Conservation (phyloP, 2,888 invertebrate species). For the Cylloceria caligata region DNA sequence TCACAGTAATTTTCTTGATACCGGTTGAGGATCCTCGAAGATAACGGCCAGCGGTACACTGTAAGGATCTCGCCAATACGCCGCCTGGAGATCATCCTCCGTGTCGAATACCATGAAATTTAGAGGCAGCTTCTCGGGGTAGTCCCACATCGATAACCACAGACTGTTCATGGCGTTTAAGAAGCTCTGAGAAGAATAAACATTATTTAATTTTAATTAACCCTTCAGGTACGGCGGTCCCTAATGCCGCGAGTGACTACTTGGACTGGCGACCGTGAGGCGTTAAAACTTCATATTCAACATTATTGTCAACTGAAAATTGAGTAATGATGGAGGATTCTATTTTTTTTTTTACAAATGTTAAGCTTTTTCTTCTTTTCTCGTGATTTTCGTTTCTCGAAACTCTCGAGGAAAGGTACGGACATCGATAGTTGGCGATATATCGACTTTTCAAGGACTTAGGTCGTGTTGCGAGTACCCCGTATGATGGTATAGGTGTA, state of each 20-base stretch:
- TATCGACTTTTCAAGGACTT: constrained; percentile 53
- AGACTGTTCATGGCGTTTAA: constrained; percentile 88
- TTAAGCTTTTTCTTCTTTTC: too few relatives aligned
- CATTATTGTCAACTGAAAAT: too few relatives aligned
- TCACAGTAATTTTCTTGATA: constrained; percentile 85
- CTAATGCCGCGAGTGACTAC: too few relatives aligned
- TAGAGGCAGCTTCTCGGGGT: constrained; percentile 86
- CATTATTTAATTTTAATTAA: too few relatives aligned
- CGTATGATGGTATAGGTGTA: neutral
- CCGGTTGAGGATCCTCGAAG: constrained; percentile 86
- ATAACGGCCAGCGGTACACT: constrained; percentile 90
- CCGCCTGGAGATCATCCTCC: constrained; percentile 89
- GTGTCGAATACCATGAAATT: constrained; percentile 86
- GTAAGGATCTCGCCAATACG: constrained; percentile 88
- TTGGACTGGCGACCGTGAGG: too few relatives aligned
- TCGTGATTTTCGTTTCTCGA: constrained; percentile 1
- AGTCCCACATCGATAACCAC: constrained; percentile 86
- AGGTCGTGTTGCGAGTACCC: neutral
- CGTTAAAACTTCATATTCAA: too few relatives aligned
- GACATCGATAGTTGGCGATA: neutral
- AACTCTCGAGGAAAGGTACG: neutral
- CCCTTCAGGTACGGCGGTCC: too few relatives aligned
- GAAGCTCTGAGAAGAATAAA: constrained; percentile 85
- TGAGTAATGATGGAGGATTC: too few relatives aligned
- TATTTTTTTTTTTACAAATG: too few relatives aligned